phyloP scores from a whole-genome alignment of 2,113 vertebrate species.

The Diglossa brunneiventris region DNA sequence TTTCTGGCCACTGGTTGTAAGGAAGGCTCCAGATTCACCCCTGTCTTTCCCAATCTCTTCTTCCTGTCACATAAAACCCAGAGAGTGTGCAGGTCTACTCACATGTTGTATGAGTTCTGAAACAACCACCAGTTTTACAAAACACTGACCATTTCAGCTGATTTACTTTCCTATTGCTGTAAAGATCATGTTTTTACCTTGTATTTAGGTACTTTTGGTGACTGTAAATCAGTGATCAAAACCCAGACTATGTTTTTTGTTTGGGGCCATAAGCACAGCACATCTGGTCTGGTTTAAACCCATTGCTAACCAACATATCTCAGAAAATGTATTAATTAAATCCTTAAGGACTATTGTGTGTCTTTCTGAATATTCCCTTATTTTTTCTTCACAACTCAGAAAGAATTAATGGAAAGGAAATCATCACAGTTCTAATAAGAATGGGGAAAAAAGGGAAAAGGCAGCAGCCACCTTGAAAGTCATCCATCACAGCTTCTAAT shows the following conservation, averaged over 20 bases:
- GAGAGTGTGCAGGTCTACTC: not conserved
- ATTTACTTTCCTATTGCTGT: not conserved
- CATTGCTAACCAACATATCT: not conserved
- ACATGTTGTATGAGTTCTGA: not conserved
- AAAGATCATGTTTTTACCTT: not conserved
- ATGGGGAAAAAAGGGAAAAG: not conserved
- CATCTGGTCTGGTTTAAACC: not conserved
- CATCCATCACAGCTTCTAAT: constrained; percentile 5
- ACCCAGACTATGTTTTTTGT: not conserved
- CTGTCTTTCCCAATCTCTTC: not conserved
- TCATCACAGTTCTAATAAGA: not conserved
- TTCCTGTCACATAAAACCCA: not conserved
- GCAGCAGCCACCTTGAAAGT: not conserved
- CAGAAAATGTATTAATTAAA: not conserved
- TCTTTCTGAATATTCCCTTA: not conserved
- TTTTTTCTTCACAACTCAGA: not conserved
- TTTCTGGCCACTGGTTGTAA: not conserved
- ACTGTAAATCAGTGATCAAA: not conserved
- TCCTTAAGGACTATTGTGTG: not conserved
- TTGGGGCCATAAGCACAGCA: not conserved
- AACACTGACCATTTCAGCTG: not conserved
- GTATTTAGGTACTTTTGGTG: not conserved
- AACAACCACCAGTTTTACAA: not conserved
- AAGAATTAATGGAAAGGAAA: not conserved
- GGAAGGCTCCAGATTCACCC: not conserved